phyloP scores from a whole-genome alignment of 2,888 invertebrate species.

The Congeria kusceri region DNA sequence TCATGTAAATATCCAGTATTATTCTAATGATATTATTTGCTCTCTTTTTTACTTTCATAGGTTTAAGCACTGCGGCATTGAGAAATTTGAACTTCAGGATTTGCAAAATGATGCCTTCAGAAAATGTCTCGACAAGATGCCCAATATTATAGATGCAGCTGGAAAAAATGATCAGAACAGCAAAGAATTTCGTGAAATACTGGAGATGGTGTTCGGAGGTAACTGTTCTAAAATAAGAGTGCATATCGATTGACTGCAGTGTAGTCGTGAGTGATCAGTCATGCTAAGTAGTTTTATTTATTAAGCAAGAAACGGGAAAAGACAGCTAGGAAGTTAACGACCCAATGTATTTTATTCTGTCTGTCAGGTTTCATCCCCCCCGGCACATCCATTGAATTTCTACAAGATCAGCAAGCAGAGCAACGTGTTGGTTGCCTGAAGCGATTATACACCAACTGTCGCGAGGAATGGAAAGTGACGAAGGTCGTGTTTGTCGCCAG shows the following conservation, averaged over 20 bases:
- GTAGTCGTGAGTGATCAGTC: no score
- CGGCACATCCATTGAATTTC: constrained; percentile 16
- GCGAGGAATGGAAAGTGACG: constrained; percentile 12
- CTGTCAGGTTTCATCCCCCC: constrained; percentile 16
- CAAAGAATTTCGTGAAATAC: not conserved
- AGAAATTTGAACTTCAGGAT: not conserved
- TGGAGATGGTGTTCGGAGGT: not conserved
- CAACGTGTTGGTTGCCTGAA: constrained; percentile 7
- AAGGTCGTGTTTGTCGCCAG: constrained; percentile 34
- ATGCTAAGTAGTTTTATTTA: no score
- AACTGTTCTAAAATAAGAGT: no score
- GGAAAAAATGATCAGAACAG: not conserved
- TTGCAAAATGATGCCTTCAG: not conserved
- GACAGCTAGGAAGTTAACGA: no score
- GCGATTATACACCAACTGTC: not conserved
- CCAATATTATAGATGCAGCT: not conserved
- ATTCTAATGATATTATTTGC: no score
- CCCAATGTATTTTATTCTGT: no score
- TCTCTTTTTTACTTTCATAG: no score
- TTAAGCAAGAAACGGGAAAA: no score
- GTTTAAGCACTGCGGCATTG: not conserved
- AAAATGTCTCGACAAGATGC: not conserved
- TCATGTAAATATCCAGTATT: no score
- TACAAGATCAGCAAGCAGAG: constrained; percentile 10
- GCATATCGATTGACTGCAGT: no score